Evolutionary conservation across 2,797 vertebrate genomes (phyloP), one percentile per base, ranked within the genome.

Genomic region (Galagoides demidoff): DNA sequence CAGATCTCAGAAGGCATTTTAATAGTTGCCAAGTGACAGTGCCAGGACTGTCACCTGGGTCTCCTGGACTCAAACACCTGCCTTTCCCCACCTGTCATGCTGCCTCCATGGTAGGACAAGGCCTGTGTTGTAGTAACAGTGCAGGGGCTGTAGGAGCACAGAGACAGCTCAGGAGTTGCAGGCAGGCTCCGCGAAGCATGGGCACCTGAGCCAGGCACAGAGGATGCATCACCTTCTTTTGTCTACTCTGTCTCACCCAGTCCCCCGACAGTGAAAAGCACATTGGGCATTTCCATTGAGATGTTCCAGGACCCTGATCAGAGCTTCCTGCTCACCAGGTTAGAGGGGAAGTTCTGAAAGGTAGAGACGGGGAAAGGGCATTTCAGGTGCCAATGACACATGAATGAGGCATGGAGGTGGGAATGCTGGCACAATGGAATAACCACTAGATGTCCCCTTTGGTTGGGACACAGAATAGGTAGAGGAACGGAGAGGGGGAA

Each of bases 71-170:
- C 73, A 25, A 20, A n/a, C 1, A 34, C 27, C 34, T 23, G n/a
- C 66, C 52, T 83, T 34, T 49, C 61, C 89, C 68, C 31, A 6
- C 9, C 8, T 19, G 19, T 27, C 71, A 34, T 0, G 1, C 43
- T 23, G n/a, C 39, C 52, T 45, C 34, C 27, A 1, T 0, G 0
- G 78, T 86, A 7, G 3, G 20, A n/a, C 0, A 0, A 43, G 27
- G 61, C n/a, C 25, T 0, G 3, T 1, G 14, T 8, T 0, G 2
- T 16, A 22, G 77, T 29, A 19, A 59, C 39, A 1, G 3, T 3
- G 1, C 81, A 3, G 0, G 27, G 34, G 8, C 63, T 59, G 25
- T 7, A 1, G 43, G 39, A 55, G 5, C 49, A 12, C 39, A 23
- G 31, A 74, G 12, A 45, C 9, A 43, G 2, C 2, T 7, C 0